Base-by-base conservation (phyloP, 1,140 invertebrate species). In the Eriosoma lanigerum region DNA sequence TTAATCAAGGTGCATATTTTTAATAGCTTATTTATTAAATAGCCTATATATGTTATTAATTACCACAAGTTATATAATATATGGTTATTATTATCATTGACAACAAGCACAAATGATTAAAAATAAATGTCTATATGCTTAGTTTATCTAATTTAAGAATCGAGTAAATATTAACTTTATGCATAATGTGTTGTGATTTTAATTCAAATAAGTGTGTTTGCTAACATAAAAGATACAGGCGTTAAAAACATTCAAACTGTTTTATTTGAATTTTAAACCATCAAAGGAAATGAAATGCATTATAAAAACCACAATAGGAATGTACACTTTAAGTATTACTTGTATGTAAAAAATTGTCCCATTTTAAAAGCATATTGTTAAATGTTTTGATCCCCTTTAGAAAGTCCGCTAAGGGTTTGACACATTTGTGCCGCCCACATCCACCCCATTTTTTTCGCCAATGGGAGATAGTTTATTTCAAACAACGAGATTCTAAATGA, bases 311-410 rank as follows among this genome's bases (percentile, higher is more conserved):
- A 78, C 75, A 78, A 78, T 26, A 78, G 54, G 75, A 78, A 78
- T 78, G 56, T 48, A 78, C 75, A 78, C 54, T 75, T 75, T 62
- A 60, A 60, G 38, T 78, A 60, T 48, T 29, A 62, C 56, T 44
- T 26, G 58, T 29, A 5, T 19, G 24, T 21, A 44, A 66, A 66
- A 26, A 66, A 44, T 66, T 66, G 52, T 78, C 17, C 56, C 32
- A 48, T 62, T 78, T 78, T 78, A 48, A 78, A 78, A 78, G 56
- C 75, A 78, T 78, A 78, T 78, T 78, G 75, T 78, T 60, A 60
- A 60, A 58, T 60, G 56, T 78, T 60, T 78, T 78, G 54, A 78
- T 78, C 75, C 75, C 56, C 75, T 76, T 76, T 58, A 24, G 8
- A 76, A 44, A 29, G 52, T 58, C 72, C 72, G 26, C 38, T 1